Conservation (phyloP, 2,888 invertebrate genomes). For the Xestia xanthographa region DNA sequence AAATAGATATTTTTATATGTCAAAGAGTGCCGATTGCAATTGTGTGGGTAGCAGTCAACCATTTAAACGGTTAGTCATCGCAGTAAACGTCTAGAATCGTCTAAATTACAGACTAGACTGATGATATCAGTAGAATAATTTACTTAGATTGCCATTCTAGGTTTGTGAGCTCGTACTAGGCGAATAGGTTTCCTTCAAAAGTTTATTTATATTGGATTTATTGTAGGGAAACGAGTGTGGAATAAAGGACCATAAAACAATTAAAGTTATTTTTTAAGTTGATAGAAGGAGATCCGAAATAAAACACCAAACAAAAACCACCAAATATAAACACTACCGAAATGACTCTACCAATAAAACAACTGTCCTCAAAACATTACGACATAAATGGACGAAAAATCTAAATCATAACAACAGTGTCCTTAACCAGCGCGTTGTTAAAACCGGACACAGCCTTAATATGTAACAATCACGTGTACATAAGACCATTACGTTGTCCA, state of each 20-base stretch:
- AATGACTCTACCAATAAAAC: neutral
- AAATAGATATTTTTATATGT: constrained; percentile 73
- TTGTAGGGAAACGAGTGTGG: neutral
- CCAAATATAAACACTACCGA: neutral
- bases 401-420: constrained; percentile 40
- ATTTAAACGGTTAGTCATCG: constrained; percentile 85
- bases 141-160: constrained; percentile 28
- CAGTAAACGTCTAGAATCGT: constrained; percentile 84
- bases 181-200: neutral
- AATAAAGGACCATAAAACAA: neutral
- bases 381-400: constrained; percentile 30
- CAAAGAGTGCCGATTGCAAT: constrained; percentile 81
- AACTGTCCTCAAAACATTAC: constrained; percentile 10
- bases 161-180: neutral
- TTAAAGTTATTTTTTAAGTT: neutral
- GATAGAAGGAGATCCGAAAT: neutral
- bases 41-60: constrained; percentile 82
- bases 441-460: constrained; percentile 75
- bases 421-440: constrained; percentile 58
- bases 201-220: neutral
- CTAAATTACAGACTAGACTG: constrained; percentile 80
- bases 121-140: constrained; percentile 75
- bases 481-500: constrained; percentile 78
- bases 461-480: constrained; percentile 81
- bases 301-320: neutral